Percentiles rank a stretch among this genome's conserved stretches.
Conservation (phyloP, 2,113 vertebrate genomes). For the Gambusia affinis region DNA sequence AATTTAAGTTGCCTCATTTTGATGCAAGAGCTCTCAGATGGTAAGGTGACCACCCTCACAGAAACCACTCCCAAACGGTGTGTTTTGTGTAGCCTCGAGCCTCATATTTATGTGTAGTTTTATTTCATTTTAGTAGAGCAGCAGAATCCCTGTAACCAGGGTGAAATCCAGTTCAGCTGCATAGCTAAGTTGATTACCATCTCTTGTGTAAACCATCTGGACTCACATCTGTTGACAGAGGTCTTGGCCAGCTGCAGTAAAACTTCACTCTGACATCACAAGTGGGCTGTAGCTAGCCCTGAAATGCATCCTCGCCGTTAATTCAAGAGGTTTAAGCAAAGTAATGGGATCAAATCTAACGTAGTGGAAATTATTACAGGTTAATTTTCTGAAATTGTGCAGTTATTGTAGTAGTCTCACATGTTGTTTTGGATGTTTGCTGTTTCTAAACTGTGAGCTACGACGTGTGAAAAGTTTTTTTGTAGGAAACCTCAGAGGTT, state of each 20-base stretch:
- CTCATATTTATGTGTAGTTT: slow-evolving; percentile 38
- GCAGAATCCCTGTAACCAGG: slow-evolving; percentile 49
- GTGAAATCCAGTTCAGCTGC: slow-evolving; percentile 56
- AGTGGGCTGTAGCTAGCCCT: slow-evolving; percentile 6
- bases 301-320: background rate
- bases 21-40: background rate
- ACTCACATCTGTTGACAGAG: slow-evolving; percentile 59
- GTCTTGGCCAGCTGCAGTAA: slow-evolving; percentile 50
- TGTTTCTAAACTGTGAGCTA: background rate
- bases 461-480: background rate
- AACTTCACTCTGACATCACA: slow-evolving; percentile 41
- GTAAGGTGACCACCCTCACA: background rate
- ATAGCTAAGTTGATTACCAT: slow-evolving; percentile 68
- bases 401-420: background rate
- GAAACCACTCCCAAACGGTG: background rate
- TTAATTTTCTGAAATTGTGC: background rate
- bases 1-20: slow-evolving; percentile 10
- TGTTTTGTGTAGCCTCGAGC: slow-evolving; percentile 36
- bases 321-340: slow-evolving; percentile 19
- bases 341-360: slow-evolving; percentile 1
- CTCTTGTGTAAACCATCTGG: slow-evolving; percentile 70
- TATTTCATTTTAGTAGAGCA: slow-evolving; percentile 30
- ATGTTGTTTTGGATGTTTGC: background rate
- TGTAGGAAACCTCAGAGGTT: background rate
- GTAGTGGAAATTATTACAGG: too few relatives aligned